Conservation (phyloP, 2,797 vertebrate species). For the Gobionotothen gibberifrons region DNA sequence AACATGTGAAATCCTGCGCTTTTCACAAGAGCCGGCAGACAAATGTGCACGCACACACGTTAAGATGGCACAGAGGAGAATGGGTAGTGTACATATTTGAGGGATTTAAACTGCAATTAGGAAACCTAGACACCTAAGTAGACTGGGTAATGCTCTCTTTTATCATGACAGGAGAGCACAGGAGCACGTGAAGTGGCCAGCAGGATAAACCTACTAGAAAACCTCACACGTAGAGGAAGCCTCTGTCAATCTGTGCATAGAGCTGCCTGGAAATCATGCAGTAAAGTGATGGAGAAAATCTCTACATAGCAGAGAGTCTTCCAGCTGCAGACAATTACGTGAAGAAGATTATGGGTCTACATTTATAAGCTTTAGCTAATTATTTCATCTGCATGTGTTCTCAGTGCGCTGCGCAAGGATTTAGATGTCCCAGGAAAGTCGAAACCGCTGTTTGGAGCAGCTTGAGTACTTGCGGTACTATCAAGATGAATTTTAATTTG, state of each 20-base stretch:
- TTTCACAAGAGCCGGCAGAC: slow-evolving; percentile 35
- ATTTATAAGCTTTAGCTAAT: slow-evolving; percentile 87
- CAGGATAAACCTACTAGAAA: slow-evolving; percentile 22
- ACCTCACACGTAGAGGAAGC: slow-evolving; percentile 5
- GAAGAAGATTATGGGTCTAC: slow-evolving; percentile 83
- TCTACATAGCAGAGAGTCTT: slow-evolving; percentile 68
- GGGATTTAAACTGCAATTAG: slow-evolving; percentile 55
- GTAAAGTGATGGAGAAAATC: slow-evolving; percentile 60
- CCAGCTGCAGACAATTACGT: slow-evolving; percentile 81
- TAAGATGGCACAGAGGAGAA: slow-evolving; percentile 30
- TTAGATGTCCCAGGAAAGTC: slow-evolving; percentile 85
- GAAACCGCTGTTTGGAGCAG: slow-evolving; percentile 78
- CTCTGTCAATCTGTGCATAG: slow-evolving; percentile 22
- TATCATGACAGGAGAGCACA: slow-evolving; percentile 21
- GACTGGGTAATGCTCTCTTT: slow-evolving; percentile 35
- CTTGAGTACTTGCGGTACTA: slow-evolving; percentile 77
- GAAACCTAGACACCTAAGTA: slow-evolving; percentile 42
- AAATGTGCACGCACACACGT: slow-evolving; percentile 33
- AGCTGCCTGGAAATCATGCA: slow-evolving; percentile 41
- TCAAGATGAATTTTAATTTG: slow-evolving; percentile 87
- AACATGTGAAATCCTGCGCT: slow-evolving; percentile 63
- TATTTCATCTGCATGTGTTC: slow-evolving; percentile 85
- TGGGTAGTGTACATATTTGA: slow-evolving; percentile 32
- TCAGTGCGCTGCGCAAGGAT: slow-evolving; percentile 73
- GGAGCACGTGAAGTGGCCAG: slow-evolving; percentile 42